These are phyloP conservation scores for Paguma larvata DNA, from an alignment of 2,797 vertebrate genomes.

Conservation along the genomic window DNA sequence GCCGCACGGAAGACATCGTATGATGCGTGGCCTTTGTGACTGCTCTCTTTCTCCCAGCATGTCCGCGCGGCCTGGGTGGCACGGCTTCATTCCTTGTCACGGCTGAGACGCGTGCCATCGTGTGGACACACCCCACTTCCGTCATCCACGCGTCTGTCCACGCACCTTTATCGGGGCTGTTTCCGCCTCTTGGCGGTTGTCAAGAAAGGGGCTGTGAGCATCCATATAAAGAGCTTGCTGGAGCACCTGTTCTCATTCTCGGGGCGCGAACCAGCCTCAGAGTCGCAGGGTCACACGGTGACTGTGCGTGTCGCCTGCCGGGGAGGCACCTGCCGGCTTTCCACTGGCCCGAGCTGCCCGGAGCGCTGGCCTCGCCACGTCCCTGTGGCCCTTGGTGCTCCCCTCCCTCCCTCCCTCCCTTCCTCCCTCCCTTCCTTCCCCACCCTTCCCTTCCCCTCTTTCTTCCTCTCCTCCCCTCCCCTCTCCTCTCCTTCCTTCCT, in stretches of 20 bases:
- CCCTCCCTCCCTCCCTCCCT: no score
- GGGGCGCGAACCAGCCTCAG: background rate
- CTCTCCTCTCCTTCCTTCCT: no score
- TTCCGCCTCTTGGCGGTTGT: background rate
- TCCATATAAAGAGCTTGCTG: background rate
- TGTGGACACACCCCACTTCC: rapidly evolving
- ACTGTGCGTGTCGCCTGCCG: background rate
- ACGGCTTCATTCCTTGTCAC: background rate
- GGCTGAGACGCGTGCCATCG: rapidly evolving
- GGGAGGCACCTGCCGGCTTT: background rate
- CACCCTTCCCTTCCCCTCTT: rapidly evolving
- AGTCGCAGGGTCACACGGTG: background rate
- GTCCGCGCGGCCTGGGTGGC: background rate
- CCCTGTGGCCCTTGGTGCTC: no score
- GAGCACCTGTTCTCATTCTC: background rate
- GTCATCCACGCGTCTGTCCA: background rate
- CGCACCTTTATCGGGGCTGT: no score
- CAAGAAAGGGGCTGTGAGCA: background rate
- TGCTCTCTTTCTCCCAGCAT: background rate
- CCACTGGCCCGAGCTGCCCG: background rate
- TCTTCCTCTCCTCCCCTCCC: no score
- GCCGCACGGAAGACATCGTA: background rate
- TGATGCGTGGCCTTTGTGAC: background rate
- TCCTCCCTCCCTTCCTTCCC: no score
- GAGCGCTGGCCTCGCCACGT: no score